A percentile compares a stretch with the other conserved stretches of the same genome.
Evolutionary conservation across 2,113 vertebrate species (phyloP).

Genomic region (Eleginops maclovinus): DNA sequence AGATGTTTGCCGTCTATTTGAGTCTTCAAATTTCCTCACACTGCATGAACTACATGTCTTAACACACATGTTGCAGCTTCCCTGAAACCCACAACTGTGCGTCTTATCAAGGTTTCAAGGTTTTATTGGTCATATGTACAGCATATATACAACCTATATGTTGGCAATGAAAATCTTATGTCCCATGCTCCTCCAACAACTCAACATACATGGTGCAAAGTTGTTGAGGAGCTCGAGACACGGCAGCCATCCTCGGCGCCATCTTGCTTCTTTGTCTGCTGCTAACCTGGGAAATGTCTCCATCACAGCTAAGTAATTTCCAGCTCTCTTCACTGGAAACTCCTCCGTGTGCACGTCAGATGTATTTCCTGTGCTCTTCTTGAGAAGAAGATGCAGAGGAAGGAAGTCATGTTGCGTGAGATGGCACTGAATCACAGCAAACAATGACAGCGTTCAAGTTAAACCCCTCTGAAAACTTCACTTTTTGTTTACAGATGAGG

Average conservation of each 20-base stretch:
- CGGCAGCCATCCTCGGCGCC: too few species aligned
- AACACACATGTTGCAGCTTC: background rate
- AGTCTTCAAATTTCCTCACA: too few species aligned
- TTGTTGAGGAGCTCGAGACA: too few species aligned
- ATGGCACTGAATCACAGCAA: constrained; percentile 50
- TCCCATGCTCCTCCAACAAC: too few species aligned
- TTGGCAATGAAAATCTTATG: too few species aligned
- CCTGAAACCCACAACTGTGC: too few species aligned
- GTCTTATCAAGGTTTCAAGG: too few species aligned
- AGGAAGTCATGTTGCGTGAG: constrained; percentile 62
- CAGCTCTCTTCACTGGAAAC: constrained; percentile 20
- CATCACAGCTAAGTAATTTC: background rate
- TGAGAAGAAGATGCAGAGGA: constrained; percentile 55
- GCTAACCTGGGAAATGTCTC: constrained; percentile 10
- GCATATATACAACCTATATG: too few species aligned
- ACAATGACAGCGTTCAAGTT: constrained; percentile 29
- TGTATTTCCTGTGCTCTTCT: constrained; percentile 69
- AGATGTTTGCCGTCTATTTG: too few species aligned
- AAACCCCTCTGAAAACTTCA: constrained; percentile 2
- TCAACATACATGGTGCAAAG: too few species aligned
- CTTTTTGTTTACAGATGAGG: constrained; percentile 44
- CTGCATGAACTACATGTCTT: background rate
- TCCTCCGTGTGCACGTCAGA: constrained; percentile 45
- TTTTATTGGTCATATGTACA: too few species aligned
- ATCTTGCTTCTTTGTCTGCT: too few species aligned